These are phyloP conservation scores for Tuberolachnus salignus DNA, from an alignment of 2,888 invertebrate species.

Conservation along the genomic window DNA sequence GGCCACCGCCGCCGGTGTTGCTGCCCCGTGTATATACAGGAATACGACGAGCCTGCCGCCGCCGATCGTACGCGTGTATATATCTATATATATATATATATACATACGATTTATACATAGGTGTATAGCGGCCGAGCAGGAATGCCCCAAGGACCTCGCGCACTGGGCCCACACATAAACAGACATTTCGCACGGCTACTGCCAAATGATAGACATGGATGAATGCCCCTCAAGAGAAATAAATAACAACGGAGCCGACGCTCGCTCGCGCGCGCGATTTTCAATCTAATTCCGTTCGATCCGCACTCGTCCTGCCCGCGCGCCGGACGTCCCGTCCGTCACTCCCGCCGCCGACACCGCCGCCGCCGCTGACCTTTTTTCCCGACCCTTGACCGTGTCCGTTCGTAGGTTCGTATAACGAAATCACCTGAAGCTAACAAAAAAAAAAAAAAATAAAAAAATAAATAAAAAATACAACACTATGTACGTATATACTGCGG, in stretches of 20 bases:
- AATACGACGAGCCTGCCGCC: no score
- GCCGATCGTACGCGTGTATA: no score
- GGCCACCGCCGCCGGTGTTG: not conserved
- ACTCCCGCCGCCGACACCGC: not conserved
- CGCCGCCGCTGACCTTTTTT: not conserved
- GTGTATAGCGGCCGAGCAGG: not conserved
- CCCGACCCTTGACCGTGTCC: slow-evolving; percentile 36
- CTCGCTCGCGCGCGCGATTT: slow-evolving; percentile 6
- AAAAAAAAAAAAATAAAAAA: slow-evolving; percentile 18
- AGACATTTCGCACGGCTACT: slow-evolving; percentile 49
- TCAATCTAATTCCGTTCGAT: slow-evolving; percentile 54
- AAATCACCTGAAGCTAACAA: slow-evolving; percentile 31
- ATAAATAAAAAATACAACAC: not conserved
- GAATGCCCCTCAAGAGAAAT: slow-evolving; percentile 53
- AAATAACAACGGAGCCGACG: slow-evolving; percentile 44
- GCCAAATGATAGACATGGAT: slow-evolving; percentile 55
- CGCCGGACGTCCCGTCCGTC: slow-evolving; percentile 19
- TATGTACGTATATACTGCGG: not conserved
- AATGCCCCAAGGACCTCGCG: slow-evolving; percentile 39
- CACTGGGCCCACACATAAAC: slow-evolving; percentile 41
- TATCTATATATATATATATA: no score
- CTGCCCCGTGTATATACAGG: not conserved
- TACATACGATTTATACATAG: no score
- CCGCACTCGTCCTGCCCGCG: not conserved
- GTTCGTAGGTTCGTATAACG: not conserved